phyloP scores from a whole-genome alignment of 2,113 vertebrate genomes.

The Eonycteris spelaea region DNA sequence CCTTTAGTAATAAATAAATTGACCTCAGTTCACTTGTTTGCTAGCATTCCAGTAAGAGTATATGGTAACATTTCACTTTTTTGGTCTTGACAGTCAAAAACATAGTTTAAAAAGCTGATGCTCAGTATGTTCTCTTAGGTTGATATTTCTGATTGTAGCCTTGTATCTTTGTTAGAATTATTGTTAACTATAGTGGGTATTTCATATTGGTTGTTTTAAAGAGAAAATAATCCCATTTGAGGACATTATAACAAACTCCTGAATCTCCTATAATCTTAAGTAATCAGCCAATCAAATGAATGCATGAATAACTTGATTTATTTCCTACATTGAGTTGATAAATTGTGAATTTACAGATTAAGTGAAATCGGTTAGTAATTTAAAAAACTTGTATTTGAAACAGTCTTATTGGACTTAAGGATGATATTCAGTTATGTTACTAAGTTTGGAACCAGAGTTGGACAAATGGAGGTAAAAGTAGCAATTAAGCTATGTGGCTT shows the following conservation, averaged over 20 bases:
- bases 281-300: neutral
- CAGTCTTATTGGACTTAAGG: neutral
- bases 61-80: neutral
- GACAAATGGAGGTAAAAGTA: neutral
- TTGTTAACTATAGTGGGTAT: neutral
- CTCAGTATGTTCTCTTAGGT: neutral
- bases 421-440: neutral
- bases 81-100: neutral
- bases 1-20: constrained; percentile 37
- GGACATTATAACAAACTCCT: neutral
- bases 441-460: neutral
- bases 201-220: neutral
- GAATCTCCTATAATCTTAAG: neutral
- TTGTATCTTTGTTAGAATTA: neutral
- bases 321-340: neutral
- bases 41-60: neutral
- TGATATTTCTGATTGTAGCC: neutral
- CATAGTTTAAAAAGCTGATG: neutral
- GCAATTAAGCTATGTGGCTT: neutral
- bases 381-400: neutral
- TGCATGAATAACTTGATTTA: neutral
- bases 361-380: neutral
- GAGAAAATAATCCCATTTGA: neutral
- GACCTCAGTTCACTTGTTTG: neutral
- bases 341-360: neutral